Evolutionary conservation across 2,113 vertebrate species (phyloP).

Genomic region (Stigmatopora argus): DNA sequence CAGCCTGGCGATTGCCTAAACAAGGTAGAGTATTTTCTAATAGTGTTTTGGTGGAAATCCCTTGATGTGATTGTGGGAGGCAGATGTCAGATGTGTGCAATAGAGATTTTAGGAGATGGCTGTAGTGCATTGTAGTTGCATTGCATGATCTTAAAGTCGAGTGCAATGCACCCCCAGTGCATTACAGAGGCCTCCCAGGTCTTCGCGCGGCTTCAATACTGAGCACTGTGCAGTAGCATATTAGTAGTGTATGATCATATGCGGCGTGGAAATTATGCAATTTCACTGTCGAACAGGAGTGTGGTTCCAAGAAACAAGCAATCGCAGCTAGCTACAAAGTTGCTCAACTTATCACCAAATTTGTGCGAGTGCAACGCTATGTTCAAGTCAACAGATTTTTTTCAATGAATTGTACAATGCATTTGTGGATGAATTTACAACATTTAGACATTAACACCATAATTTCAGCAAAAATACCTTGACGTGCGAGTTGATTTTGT

Average conservation of each 20-base stretch:
- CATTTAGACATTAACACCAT: too few species aligned
- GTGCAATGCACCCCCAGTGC: constrained; percentile 98
- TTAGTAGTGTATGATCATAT: neutral
- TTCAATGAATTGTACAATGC: too few species aligned
- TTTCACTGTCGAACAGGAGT: neutral
- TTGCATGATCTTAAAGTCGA: constrained; percentile 85
- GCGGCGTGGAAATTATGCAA: neutral
- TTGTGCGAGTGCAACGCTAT: too few species aligned
- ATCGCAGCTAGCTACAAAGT: neutral
- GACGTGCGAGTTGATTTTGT: too few species aligned
- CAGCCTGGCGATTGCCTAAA: constrained; percentile 75
- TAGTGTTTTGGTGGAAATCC: neutral
- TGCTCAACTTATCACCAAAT: too few species aligned
- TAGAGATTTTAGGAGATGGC: constrained; percentile 58
- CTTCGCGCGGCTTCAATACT: constrained; percentile 50
- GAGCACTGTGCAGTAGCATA: neutral
- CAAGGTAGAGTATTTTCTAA: constrained; percentile 67
- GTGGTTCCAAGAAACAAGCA: neutral
- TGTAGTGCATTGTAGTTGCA: constrained; percentile 99
- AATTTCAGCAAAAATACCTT: too few species aligned
- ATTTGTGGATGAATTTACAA: too few species aligned
- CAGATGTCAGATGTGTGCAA: constrained; percentile 13
- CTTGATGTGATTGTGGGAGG: neutral
- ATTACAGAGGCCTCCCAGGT: constrained; percentile 80
- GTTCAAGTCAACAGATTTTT: too few species aligned